Percentiles rank a stretch among this genome's conserved stretches.
Conservation (phyloP, 2,113 vertebrate species). For the Cnemophilus loriae region DNA sequence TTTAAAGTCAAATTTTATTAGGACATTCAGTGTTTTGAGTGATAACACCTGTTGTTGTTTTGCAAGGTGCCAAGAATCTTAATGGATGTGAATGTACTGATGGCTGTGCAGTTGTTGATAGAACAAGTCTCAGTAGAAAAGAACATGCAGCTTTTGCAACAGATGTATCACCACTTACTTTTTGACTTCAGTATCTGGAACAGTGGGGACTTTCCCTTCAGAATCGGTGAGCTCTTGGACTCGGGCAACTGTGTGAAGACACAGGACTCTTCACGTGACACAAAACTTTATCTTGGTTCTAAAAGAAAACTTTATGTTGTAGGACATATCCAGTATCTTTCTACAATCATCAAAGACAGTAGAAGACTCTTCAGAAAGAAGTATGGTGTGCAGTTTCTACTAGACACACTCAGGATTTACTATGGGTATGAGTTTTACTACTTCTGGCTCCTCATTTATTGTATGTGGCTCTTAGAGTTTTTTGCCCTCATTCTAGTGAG, state of each 20-base stretch:
- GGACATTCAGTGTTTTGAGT: not conserved
- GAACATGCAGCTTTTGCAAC: slow-evolving; percentile 85
- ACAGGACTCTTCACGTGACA: not conserved
- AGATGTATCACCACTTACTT: slow-evolving; percentile 90
- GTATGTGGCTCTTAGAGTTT: not conserved
- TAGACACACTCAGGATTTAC: slow-evolving; percentile 90
- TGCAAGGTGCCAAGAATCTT: slow-evolving; percentile 82
- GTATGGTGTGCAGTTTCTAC: slow-evolving; percentile 92
- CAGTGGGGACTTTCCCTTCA: slow-evolving; percentile 92
- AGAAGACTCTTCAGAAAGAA: slow-evolving; percentile 93
- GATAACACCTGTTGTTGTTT: not conserved
- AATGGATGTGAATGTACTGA: slow-evolving; percentile 91
- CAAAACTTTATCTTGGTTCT: not conserved
- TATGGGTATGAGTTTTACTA: slow-evolving; percentile 81
- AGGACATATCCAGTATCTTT: slow-evolving; percentile 98
- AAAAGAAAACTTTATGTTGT: slow-evolving; percentile 46
- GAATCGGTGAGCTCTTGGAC: slow-evolving; percentile 80
- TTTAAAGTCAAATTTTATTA: not conserved
- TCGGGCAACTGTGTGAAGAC: not conserved
- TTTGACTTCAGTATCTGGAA: slow-evolving; percentile 98
- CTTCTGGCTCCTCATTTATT: not conserved
- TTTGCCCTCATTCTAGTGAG: not conserved
- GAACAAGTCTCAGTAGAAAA: slow-evolving; percentile 91
- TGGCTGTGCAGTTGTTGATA: slow-evolving; percentile 89
- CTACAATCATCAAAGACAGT: slow-evolving; percentile 95